Conservation (phyloP, 1,140 invertebrate species). For the Pinna nobilis region DNA sequence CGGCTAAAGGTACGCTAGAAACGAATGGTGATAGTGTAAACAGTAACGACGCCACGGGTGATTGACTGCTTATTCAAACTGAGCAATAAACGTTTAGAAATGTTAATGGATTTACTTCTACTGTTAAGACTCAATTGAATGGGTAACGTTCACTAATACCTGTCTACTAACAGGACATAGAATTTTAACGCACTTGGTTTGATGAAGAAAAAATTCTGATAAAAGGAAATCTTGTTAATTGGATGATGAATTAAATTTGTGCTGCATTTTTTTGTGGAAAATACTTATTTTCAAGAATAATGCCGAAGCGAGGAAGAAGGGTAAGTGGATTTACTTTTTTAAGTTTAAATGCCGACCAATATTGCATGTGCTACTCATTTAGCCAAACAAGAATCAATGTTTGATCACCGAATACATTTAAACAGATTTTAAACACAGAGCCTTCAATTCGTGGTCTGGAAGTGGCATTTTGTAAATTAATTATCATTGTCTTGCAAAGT, state of each 20-base stretch:
- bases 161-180: no score
- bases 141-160: conserved; percentile 16
- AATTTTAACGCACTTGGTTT: no score
- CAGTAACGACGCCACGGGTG: conserved; percentile 22
- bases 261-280: neutral
- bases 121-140: neutral
- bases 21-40: conserved; percentile 30
- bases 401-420: no score
- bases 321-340: conserved; percentile 8
- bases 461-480: no score
- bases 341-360: no score
- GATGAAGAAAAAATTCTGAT: neutral
- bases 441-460: no score
- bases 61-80: conserved; percentile 14
- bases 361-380: no score
- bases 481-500: no score
- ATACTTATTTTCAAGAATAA: conserved; percentile 4
- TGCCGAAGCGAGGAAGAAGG: conserved; percentile 22
- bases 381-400: no score
- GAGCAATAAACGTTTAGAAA: conserved; percentile 9
- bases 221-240: conserved; percentile 4
- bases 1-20: conserved; percentile 5
- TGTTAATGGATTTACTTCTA: neutral
- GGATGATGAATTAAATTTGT: conserved; percentile 3
- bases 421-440: no score